Conservation (phyloP, 2,888 invertebrate genomes). For the Drosophila rellima region DNA sequence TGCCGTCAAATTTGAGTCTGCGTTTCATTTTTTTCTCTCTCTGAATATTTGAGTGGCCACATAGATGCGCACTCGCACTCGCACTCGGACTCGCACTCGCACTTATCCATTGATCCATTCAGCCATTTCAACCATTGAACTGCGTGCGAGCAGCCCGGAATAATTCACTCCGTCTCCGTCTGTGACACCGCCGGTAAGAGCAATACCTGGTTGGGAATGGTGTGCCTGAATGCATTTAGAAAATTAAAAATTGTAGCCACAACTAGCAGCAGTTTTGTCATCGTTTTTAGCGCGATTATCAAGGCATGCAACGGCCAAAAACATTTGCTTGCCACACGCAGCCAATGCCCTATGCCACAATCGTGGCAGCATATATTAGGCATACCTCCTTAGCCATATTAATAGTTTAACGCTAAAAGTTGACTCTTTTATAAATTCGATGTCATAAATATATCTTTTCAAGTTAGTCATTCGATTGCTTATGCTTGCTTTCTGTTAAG, state of each 20-base stretch:
- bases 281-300: conserved; percentile 79
- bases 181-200: neutral
- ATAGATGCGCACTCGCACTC: neutral
- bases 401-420: neutral
- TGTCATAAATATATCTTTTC: neutral
- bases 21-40: conserved; percentile 19
- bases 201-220: conserved; percentile 27
- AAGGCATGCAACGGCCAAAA: conserved; percentile 74
- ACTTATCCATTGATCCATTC: conserved; percentile 15
- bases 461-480: neutral
- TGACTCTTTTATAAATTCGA: neutral
- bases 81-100: neutral
- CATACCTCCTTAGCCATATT: neutral
- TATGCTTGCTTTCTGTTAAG: neutral
- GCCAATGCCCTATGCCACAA: conserved; percentile 49
- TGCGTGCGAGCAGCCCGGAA: conserved; percentile 24
- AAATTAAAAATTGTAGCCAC: conserved; percentile 78
- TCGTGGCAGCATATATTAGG: conserved; percentile 6
- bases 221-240: conserved; percentile 73
- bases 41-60: conserved; percentile 70
- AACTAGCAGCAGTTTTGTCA: conserved; percentile 80
- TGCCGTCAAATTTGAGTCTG: conserved; percentile 71
- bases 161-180: neutral
- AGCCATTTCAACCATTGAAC: conserved; percentile 17
- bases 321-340: conserved; percentile 70